phyloP scores from a whole-genome alignment of 1,140 invertebrate genomes.

The Zeugodacus cucurbitae region DNA sequence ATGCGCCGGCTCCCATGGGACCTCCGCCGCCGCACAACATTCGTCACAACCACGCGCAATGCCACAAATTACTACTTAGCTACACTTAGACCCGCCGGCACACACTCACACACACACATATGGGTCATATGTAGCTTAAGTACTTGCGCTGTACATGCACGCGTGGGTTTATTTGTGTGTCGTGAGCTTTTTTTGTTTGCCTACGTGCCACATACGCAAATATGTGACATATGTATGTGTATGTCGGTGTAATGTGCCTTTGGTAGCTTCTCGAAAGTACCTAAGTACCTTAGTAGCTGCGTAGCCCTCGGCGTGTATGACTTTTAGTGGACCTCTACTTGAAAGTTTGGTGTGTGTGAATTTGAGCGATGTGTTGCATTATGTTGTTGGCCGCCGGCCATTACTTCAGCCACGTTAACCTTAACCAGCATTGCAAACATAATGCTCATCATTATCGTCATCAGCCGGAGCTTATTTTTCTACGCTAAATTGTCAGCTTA shows the following conservation, averaged over 20 bases:
- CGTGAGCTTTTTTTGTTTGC: not conserved
- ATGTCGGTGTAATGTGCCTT: not conserved
- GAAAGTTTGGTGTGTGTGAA: slow-evolving; percentile 8
- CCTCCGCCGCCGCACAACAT: not conserved
- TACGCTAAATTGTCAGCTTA: not conserved
- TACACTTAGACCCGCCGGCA: not conserved
- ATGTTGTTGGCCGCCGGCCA: not conserved
- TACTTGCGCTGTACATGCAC: not conserved
- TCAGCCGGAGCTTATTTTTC: not conserved
- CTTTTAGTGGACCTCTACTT: not conserved
- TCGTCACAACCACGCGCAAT: not conserved
- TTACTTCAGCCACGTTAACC: not conserved
- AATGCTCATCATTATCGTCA: not conserved
- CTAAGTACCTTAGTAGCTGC: not conserved
- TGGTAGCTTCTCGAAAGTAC: not conserved
- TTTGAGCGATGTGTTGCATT: slow-evolving; percentile 1
- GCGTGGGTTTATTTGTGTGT: not conserved
- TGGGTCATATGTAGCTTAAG: not conserved
- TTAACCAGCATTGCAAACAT: not conserved
- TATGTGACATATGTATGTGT: not conserved
- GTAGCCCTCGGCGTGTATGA: not conserved
- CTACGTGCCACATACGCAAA: not conserved
- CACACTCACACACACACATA: not conserved
- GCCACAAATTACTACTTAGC: not conserved
- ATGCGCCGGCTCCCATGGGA: not conserved